A percentile compares a stretch with the other conserved stretches of the same genome.
Conservation (phyloP, 2,888 invertebrate genomes). For the Boloria selene region DNA sequence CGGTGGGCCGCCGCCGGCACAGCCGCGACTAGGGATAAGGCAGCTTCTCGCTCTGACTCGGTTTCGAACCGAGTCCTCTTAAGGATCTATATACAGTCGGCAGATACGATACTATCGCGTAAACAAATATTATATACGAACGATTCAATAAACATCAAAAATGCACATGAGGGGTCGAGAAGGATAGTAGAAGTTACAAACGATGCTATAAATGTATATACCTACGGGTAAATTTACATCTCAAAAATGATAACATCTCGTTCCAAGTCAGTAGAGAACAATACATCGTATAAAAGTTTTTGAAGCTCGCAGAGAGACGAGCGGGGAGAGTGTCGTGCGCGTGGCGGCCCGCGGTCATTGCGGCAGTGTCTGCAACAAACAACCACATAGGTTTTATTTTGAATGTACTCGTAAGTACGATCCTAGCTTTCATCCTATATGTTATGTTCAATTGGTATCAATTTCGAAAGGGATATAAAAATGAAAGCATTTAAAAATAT, state of each 20-base stretch:
- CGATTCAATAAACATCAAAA: constrained; percentile 74
- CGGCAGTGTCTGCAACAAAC: constrained; percentile 43
- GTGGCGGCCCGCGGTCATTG: constrained; percentile 42
- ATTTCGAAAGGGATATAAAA: no score
- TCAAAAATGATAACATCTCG: constrained; percentile 77
- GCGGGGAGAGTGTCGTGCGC: constrained; percentile 39
- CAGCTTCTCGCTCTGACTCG: constrained; percentile 16
- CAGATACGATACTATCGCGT: constrained; percentile 43
- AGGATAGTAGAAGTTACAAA: constrained; percentile 74
- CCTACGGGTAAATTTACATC: constrained; percentile 77
- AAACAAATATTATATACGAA: constrained; percentile 58
- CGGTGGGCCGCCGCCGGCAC: background rate
- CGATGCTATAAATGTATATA: constrained; percentile 72
- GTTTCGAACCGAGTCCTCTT: background rate
- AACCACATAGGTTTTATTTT: background rate
- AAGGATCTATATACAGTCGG: constrained; percentile 31
- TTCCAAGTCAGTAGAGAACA: constrained; percentile 61
- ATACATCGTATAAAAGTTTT: constrained; percentile 68
- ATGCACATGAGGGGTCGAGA: constrained; percentile 63
- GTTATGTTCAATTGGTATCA: no score
- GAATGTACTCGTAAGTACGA: no score
- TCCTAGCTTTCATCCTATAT: no score
- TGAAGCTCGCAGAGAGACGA: constrained; percentile 47
- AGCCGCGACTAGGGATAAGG: constrained; percentile 29
- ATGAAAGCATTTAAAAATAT: no score